phyloP scores from a whole-genome alignment of 2,888 invertebrate genomes.

The Luperina testacea region DNA sequence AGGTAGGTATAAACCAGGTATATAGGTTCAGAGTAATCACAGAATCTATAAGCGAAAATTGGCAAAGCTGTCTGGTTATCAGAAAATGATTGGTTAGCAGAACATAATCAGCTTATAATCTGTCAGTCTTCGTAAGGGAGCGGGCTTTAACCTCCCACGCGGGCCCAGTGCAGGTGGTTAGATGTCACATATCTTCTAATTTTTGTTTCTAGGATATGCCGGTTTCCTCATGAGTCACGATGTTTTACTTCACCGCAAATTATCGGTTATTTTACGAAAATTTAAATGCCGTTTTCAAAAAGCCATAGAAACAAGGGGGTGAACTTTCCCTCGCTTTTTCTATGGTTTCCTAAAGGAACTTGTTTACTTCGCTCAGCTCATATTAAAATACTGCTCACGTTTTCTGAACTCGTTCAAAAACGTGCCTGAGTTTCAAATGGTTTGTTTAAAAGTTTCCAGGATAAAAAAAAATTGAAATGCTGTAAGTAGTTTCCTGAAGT shows the following conservation, averaged over 20 bases:
- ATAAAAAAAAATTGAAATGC: constrained; percentile 33
- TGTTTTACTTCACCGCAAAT: no score
- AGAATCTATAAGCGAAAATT: not conserved
- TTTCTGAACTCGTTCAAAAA: constrained; percentile 34
- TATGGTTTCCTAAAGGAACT: constrained; percentile 23
- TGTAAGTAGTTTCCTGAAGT: constrained; percentile 32
- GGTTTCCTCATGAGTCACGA: no score
- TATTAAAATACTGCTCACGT: constrained; percentile 37
- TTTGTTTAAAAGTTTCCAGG: constrained; percentile 21
- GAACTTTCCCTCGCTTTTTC: constrained; percentile 27
- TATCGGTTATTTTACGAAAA: not conserved
- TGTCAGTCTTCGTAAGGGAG: no score
- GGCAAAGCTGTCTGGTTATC: not conserved
- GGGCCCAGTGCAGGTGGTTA: no score
- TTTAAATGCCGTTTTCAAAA: not conserved
- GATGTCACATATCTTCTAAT: no score
- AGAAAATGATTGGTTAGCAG: not conserved
- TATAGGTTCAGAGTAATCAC: not conserved
- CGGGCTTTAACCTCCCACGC: no score
- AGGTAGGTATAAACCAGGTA: not conserved
- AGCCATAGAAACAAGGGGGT: constrained; percentile 1
- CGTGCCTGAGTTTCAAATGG: constrained; percentile 40
- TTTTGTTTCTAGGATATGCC: no score
- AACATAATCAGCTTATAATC: not conserved
- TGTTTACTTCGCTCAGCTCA: constrained; percentile 36